Evolutionary conservation across 2,888 invertebrate genomes (phyloP), one percentile per base, ranked within the genome.

Genomic region (Furcula furcula): DNA sequence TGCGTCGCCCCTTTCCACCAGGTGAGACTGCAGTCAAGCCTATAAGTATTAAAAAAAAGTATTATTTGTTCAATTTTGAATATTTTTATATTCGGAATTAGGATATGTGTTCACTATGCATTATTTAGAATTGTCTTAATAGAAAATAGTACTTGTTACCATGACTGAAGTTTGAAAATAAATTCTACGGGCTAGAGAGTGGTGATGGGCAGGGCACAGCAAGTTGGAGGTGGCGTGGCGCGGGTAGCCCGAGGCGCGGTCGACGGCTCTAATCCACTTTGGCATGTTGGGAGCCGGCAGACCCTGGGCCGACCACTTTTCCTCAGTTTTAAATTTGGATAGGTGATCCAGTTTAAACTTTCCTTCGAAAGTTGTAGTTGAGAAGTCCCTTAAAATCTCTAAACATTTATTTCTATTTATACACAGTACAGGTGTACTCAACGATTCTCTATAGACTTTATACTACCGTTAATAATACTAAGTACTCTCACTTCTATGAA

Each of bases 311-410:
- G 51, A 57, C 64, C 70, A 82, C 77, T 81, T 83, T 80, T 76
- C 65, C 77, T 73, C 72, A 70, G 74, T 77, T 85, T 84, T 79
- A 83, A 85, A 87, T 82, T 74, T 63, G 69, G 63, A 76, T 74
- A 74, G 74, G 77, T 77, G 83, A 85, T 83, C 81, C 76, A 71
- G 72, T 85, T 85, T 76, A 70, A 83, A 86, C 71, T 86, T 82
- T 69, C 59, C 71, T 69, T 75, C 66, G 72, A 76, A 81, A 81
- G 82, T 78, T 55, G 61, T 76, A 80, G 74, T 80, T 79, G 40
- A 33, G 33, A 34, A 43, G 39, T 38, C 34, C 43, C 30, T 43
- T 43, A 25, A 15, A 34, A n/a, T n/a, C n/a, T n/a, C n/a, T n/a
- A n/a, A n/a, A n/a, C n/a, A n/a, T n/a, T n/a, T n/a, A n/a, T n/a